Evolutionary conservation across 2,797 vertebrate genomes (phyloP).

Genomic region (Chelon labrosus): DNA sequence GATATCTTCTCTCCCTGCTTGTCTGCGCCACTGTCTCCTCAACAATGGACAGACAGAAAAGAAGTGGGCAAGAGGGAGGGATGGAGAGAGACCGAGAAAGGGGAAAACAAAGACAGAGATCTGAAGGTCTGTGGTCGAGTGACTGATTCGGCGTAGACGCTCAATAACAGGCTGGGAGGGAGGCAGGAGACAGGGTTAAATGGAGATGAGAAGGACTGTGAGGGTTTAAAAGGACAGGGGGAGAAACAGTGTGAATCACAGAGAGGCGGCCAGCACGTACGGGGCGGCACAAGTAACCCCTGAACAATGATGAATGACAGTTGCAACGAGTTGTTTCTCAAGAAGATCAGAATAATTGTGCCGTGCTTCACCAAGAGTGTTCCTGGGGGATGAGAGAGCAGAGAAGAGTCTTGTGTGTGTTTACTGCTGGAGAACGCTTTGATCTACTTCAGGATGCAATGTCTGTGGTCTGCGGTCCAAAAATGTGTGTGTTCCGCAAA

Average conservation of each 20-base stretch:
- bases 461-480: conserved; percentile 75
- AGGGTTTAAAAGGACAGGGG: conserved; percentile 50
- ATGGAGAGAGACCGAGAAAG: conserved; percentile 29
- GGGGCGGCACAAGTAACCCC: conserved; percentile 26
- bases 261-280: conserved; percentile 37
- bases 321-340: conserved; percentile 58
- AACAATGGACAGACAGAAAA: conserved; percentile 69
- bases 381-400: conserved; percentile 70
- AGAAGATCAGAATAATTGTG: conserved; percentile 60
- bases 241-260: conserved; percentile 62
- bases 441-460: conserved; percentile 82
- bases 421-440: conserved; percentile 75
- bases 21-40: conserved; percentile 78
- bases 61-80: conserved; percentile 47
- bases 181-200: conserved; percentile 54
- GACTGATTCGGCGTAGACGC: conserved; percentile 73
- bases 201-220: conserved; percentile 50
- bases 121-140: conserved; percentile 70
- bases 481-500: conserved; percentile 77
- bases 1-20: conserved; percentile 77
- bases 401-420: conserved; percentile 75
- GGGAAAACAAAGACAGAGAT: conserved; percentile 71
- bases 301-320: conserved; percentile 63
- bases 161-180: conserved; percentile 70
- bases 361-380: conserved; percentile 64